Percentiles rank a stretch among this genome's conserved stretches.
Conservation (phyloP, 2,113 vertebrate species). For the Physeter macrocephalus region DNA sequence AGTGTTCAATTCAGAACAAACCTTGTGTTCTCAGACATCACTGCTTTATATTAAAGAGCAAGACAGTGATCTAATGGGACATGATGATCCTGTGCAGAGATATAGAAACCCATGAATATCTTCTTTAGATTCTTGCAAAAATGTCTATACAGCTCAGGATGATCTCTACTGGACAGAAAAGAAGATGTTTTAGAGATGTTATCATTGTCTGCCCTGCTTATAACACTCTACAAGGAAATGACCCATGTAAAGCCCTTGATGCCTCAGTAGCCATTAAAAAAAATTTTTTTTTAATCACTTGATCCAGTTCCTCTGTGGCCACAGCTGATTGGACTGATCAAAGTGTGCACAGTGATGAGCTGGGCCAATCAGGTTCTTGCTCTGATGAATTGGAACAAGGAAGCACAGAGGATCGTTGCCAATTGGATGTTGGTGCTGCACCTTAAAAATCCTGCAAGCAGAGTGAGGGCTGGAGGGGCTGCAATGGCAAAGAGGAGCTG, state of each 20-base stretch:
- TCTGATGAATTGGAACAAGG: background rate
- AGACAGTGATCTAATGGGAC: background rate
- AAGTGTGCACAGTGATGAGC: background rate
- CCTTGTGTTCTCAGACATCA: background rate
- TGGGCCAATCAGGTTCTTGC: background rate
- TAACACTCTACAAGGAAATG: background rate
- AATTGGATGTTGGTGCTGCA: background rate
- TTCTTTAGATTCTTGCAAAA: background rate
- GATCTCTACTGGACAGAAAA: background rate
- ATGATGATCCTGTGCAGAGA: background rate
- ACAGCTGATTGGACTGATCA: background rate
- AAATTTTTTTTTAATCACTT: background rate
- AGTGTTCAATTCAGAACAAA: background rate
- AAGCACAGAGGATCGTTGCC: background rate
- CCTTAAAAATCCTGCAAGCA: background rate
- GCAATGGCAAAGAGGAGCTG: background rate
- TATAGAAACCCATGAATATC: background rate
- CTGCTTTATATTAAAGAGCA: background rate
- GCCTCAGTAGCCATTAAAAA: background rate
- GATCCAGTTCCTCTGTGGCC: background rate
- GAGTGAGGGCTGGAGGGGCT: background rate
- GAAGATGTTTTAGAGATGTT: background rate
- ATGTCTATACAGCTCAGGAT: background rate
- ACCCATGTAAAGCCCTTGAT: background rate
- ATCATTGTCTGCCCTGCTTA: background rate